Evolutionary conservation across 2,888 invertebrate genomes (phyloP).

Genomic region (Adelognathus sp.): DNA sequence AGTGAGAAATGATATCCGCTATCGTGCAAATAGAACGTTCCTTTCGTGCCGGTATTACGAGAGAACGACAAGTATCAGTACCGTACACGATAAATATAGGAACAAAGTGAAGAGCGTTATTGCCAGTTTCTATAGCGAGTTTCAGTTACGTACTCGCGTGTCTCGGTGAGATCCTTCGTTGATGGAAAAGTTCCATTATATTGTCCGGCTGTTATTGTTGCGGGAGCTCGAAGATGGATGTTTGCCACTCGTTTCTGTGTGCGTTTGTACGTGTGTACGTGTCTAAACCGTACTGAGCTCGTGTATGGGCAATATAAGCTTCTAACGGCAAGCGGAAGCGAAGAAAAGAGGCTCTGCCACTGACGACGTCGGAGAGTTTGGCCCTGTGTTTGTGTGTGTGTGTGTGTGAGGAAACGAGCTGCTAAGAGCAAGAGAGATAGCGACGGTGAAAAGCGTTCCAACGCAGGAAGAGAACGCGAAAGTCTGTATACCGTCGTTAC

Average conservation of each 20-base stretch:
- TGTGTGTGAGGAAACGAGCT: conserved; percentile 9
- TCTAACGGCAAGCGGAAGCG: conserved; percentile 1
- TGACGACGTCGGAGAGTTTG: too few relatives aligned
- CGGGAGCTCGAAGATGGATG: conserved; percentile 53
- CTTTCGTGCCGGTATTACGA: neutral
- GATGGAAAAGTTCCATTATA: conserved; percentile 72
- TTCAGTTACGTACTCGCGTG: conserved; percentile 38
- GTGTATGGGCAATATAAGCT: conserved; percentile 15
- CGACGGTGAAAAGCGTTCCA: neutral
- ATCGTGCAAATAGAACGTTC: neutral
- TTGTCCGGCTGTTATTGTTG: conserved; percentile 59
- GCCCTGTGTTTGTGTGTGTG: neutral
- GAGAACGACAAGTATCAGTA: neutral
- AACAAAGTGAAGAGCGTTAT: conserved; percentile 1
- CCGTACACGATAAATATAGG: neutral
- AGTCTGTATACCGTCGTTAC: conserved; percentile 4
- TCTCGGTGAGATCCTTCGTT: conserved; percentile 53
- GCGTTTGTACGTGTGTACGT: neutral
- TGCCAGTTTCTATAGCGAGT: conserved; percentile 10
- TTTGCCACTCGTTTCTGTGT: conserved; percentile 38
- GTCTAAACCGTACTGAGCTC: neutral
- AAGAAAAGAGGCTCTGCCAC: neutral
- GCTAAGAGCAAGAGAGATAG: conserved; percentile 16
- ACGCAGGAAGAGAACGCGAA: conserved; percentile 29
- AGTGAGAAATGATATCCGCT: neutral